Conservation (phyloP, 2,797 vertebrate species). For the Salmo trutta region DNA sequence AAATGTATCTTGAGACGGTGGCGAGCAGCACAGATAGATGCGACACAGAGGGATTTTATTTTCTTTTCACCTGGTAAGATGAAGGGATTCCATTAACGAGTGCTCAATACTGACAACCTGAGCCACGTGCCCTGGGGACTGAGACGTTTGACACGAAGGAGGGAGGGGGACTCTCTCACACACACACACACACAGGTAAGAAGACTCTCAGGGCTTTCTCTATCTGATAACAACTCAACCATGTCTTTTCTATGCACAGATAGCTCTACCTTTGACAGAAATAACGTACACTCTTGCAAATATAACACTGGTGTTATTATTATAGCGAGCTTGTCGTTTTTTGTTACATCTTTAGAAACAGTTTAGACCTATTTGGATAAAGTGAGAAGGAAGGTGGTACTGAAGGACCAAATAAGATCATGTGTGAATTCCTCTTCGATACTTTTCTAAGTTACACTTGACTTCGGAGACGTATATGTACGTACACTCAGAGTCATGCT, state of each 20-base stretch:
- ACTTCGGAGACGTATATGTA: conserved; percentile 25
- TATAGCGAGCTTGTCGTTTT: background rate
- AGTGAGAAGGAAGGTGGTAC: conserved; percentile 12
- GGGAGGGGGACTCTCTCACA: conserved; percentile 58
- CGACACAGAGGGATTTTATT: conserved; percentile 48
- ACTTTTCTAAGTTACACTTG: conserved; percentile 54
- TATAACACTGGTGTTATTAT: no score
- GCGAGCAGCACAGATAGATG: conserved; percentile 48
- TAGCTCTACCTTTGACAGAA: background rate
- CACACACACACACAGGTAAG: conserved; percentile 72
- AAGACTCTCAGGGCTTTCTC: conserved; percentile 14
- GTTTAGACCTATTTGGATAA: background rate
- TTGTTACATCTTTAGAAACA: background rate
- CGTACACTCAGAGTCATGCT: conserved; percentile 51
- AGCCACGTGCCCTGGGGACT: conserved; percentile 43
- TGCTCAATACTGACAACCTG: conserved; percentile 62
- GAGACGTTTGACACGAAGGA: conserved; percentile 59
- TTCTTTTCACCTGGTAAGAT: conserved; percentile 40
- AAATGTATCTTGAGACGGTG: conserved; percentile 75
- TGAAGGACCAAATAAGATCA: conserved; percentile 39
- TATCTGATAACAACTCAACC: conserved; percentile 1
- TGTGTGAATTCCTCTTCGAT: conserved; percentile 24
- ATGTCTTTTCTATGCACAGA: background rate
- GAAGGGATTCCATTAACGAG: conserved; percentile 52
- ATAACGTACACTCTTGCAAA: background rate